A percentile compares a stretch with the other conserved stretches of the same genome.
phyloP scores from a whole-genome alignment of 2,888 invertebrate species.

The Pyrrhosoma nymphula region DNA sequence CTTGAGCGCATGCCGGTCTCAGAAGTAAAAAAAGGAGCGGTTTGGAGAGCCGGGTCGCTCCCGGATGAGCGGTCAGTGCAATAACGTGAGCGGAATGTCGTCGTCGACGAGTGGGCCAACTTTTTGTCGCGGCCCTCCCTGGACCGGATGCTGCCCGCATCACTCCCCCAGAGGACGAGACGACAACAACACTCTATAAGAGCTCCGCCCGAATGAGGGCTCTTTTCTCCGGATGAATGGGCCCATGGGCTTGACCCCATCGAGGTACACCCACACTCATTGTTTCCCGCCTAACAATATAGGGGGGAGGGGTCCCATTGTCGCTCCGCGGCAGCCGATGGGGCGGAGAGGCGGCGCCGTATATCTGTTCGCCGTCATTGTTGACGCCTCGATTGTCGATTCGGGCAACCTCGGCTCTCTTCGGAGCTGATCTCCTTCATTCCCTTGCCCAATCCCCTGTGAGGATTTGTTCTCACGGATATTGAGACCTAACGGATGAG shows the following conservation, averaged over 20 bases:
- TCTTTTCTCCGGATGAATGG: constrained; percentile 46
- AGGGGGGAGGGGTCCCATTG: constrained; percentile 51
- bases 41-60: background rate
- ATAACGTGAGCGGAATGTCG: constrained; percentile 35
- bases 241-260: background rate
- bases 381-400: constrained; percentile 50
- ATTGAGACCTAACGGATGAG: constrained; percentile 35
- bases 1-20: background rate
- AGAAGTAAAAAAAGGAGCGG: background rate
- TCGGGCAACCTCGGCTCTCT: background rate
- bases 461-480: constrained; percentile 46
- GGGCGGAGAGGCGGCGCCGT: background rate
- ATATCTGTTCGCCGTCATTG: constrained; percentile 40
- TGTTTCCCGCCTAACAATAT: constrained; percentile 46
- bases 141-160: constrained; percentile 62
- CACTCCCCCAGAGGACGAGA: constrained; percentile 29
- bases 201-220: background rate
- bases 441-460: too few relatives aligned
- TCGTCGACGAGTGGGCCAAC: background rate
- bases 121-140: background rate
- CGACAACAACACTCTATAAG: background rate
- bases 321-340: background rate
- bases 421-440: background rate
- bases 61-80: constrained; percentile 15
- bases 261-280: constrained; percentile 36